Evolutionary conservation across 2,113 vertebrate genomes (phyloP).

Genomic region (Balaeniceps rex): DNA sequence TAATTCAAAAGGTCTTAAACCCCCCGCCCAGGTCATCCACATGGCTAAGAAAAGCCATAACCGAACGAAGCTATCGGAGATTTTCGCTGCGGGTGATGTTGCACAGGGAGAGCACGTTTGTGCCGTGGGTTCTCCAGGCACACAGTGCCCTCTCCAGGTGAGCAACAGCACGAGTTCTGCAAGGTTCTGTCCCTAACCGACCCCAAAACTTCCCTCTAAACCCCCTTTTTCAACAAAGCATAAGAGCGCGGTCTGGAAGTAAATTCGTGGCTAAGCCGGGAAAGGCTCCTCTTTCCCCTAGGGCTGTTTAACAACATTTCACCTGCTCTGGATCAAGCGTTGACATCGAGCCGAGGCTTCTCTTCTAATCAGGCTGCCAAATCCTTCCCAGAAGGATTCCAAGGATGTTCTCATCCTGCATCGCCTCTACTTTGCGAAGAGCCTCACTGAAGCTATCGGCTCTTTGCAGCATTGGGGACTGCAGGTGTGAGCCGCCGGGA

Average conservation of each 20-base stretch:
- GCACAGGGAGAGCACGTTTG: not conserved
- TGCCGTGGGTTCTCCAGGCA: not conserved
- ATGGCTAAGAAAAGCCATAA: not conserved
- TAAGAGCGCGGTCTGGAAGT: not conserved
- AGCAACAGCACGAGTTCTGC: not conserved
- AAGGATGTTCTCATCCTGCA: not conserved
- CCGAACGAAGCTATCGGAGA: not conserved
- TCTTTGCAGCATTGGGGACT: no score
- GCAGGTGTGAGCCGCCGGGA: not conserved
- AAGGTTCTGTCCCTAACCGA: not conserved
- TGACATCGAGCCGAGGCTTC: not conserved
- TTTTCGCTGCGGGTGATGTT: not conserved
- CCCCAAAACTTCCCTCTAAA: not conserved
- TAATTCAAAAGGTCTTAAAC: not conserved
- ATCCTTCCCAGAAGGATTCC: not conserved
- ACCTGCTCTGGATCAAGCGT: not conserved
- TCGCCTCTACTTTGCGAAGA: not conserved
- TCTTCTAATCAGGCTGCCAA: not conserved
- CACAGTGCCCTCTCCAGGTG: conserved; percentile 49
- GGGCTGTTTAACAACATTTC: not conserved
- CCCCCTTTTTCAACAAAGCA: not conserved
- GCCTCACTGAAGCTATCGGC: not conserved
- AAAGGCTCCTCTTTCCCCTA: not conserved
- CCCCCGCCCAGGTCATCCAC: not conserved
- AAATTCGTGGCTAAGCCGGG: not conserved